These are phyloP conservation scores for Zootoca vivipara DNA, from an alignment of 2,113 vertebrate species.

Conservation along the genomic window DNA sequence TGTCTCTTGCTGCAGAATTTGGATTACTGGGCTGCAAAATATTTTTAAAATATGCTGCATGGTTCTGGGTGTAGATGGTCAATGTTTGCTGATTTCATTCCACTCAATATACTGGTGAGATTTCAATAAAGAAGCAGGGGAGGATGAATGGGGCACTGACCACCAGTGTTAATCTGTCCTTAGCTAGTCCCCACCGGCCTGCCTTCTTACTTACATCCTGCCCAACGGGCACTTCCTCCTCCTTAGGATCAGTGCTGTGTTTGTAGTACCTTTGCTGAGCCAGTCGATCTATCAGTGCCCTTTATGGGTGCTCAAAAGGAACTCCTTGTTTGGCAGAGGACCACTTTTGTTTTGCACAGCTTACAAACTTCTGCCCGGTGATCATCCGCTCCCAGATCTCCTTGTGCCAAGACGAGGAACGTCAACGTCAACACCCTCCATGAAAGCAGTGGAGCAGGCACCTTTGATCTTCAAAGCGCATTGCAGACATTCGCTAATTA, in stretches of 20 bases:
- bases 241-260: not conserved
- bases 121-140: conserved; percentile 32
- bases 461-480: conserved; percentile 63
- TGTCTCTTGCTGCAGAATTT: not conserved
- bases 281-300: not conserved
- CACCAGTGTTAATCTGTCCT: too few species aligned
- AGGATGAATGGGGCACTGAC: too few species aligned
- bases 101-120: conserved; percentile 6
- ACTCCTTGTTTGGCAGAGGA: conserved; percentile 3
- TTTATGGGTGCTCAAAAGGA: not conserved
- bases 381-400: conserved; percentile 32
- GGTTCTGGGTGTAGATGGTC: too few species aligned
- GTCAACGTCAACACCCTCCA: conserved; percentile 64
- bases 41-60: too few species aligned
- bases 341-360: conserved; percentile 27
- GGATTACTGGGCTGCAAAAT: not conserved
- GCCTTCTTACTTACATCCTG: too few species aligned
- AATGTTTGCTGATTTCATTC: not conserved
- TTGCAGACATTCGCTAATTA: conserved; percentile 58
- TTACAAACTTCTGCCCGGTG: conserved; percentile 35
- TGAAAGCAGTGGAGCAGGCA: conserved; percentile 60
- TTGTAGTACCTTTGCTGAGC: not conserved
- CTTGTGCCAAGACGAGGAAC: conserved; percentile 63
- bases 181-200: too few species aligned
- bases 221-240: too few species aligned